Percentiles rank a stretch among this genome's conserved stretches.
These are phyloP conservation scores for Atherinosoma microstoma DNA, from an alignment of 2,797 vertebrate genomes.

Conservation along the genomic window DNA sequence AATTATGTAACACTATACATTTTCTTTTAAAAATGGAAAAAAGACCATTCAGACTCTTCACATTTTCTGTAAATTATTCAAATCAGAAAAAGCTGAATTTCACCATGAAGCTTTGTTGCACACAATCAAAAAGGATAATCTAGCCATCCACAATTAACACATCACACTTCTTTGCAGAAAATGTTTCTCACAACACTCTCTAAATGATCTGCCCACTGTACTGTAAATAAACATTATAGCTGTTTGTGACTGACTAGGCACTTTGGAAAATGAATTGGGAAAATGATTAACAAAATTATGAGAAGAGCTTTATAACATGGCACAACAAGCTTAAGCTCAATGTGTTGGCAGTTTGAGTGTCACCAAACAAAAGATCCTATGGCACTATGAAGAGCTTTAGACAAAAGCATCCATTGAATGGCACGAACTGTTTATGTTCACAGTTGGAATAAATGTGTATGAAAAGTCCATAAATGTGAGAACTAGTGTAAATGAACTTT, in stretches of 20 bases:
- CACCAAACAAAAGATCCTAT: slow-evolving; percentile 20
- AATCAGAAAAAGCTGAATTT: slow-evolving; percentile 9
- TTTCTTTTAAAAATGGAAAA: neutral
- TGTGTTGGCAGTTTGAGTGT: slow-evolving; percentile 19
- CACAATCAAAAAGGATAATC: slow-evolving; percentile 6
- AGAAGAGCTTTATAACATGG: slow-evolving; percentile 27
- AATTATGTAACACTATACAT: neutral
- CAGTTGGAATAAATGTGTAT: slow-evolving; percentile 17
- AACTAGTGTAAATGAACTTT: slow-evolving; percentile 17
- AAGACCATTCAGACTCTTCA: slow-evolving; percentile 16
- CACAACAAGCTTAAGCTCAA: slow-evolving; percentile 21
- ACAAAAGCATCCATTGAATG: slow-evolving; percentile 33
- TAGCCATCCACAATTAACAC: slow-evolving; percentile 28
- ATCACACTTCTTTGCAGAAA: slow-evolving; percentile 52
- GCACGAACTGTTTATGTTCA: slow-evolving; percentile 36
- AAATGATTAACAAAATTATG: slow-evolving; percentile 4
- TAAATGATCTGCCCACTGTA: slow-evolving; percentile 20
- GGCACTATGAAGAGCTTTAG: slow-evolving; percentile 39
- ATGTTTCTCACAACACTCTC: slow-evolving; percentile 3
- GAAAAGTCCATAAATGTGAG: slow-evolving; percentile 10
- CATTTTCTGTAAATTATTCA: neutral
- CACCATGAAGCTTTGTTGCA: slow-evolving; percentile 10
- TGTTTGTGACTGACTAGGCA: slow-evolving; percentile 79
- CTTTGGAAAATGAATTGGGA: slow-evolving; percentile 74
- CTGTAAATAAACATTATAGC: slow-evolving; percentile 58